Evolutionary conservation across 1,140 invertebrate species (phyloP).

Genomic region (Sesamia nonagrioides): DNA sequence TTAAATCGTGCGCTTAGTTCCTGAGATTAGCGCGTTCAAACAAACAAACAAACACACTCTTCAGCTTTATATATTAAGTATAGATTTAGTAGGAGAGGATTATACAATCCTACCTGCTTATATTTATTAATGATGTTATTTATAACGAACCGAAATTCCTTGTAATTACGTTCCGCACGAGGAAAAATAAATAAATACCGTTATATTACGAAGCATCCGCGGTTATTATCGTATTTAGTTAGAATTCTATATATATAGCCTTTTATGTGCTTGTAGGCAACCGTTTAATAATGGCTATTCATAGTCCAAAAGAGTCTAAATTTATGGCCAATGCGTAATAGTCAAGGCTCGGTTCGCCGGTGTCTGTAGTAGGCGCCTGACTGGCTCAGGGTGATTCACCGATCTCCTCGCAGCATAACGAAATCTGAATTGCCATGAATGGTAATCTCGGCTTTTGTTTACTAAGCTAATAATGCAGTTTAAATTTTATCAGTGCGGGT

Average conservation of each 20-base stretch:
- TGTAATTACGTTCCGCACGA: slow-evolving; percentile 3
- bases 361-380: slow-evolving; percentile 42
- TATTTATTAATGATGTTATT: slow-evolving; percentile 10
- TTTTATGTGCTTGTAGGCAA: slow-evolving; percentile 40
- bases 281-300: slow-evolving; percentile 41
- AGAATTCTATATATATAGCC: slow-evolving; percentile 45
- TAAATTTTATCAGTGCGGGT: slow-evolving; percentile 8
- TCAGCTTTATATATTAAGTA: too few relatives aligned
- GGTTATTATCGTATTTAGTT: slow-evolving; percentile 34
- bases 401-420: slow-evolving; percentile 30
- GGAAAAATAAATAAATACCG: slow-evolving; percentile 38
- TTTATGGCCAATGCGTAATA: slow-evolving; percentile 49
- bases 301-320: slow-evolving; percentile 49
- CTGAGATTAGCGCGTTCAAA: too few relatives aligned
- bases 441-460: slow-evolving; percentile 35
- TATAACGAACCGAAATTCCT: neutral
- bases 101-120: too few relatives aligned
- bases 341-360: slow-evolving; percentile 16
- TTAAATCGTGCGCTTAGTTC: too few relatives aligned
- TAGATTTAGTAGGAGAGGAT: too few relatives aligned
- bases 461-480: slow-evolving; percentile 21
- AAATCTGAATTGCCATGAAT: slow-evolving; percentile 46
- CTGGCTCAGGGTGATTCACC: slow-evolving; percentile 44
- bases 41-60: too few relatives aligned
- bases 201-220: slow-evolving; percentile 28